A percentile compares a stretch with the other conserved stretches of the same genome.
These are phyloP conservation scores for Eulimnadia texana DNA, from an alignment of 1,140 invertebrate species.

Conservation along the genomic window DNA sequence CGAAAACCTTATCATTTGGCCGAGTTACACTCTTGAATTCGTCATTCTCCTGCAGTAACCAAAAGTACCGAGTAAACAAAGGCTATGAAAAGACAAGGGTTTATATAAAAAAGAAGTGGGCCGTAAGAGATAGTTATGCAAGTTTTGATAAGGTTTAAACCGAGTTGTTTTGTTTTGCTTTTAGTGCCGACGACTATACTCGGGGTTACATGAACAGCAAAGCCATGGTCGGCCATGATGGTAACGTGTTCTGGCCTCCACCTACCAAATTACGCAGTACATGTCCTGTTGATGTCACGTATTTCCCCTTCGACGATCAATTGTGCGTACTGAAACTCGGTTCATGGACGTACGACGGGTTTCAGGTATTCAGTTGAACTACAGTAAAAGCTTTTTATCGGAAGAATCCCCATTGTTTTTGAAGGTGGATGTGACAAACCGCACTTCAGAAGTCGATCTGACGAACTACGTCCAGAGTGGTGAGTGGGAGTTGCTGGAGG, in stretches of 20 bases:
- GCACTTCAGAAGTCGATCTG: conserved; percentile 37
- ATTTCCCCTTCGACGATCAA: conserved; percentile 46
- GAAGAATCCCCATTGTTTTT: neutral
- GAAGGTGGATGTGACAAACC: conserved; percentile 35
- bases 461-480: conserved; percentile 42
- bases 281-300: conserved; percentile 39
- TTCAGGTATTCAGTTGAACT: conserved; percentile 24
- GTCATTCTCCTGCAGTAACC: too few species aligned
- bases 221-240: conserved; percentile 35
- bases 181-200: conserved; percentile 39
- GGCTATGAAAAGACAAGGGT: too few species aligned
- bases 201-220: conserved; percentile 37
- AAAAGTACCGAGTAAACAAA: too few species aligned
- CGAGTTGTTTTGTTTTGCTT: conserved; percentile 13
- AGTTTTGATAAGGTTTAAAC: too few species aligned
- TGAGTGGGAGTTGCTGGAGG: conserved; percentile 41
- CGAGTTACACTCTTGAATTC: too few species aligned
- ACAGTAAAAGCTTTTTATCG: neutral
- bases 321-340: conserved; percentile 41
- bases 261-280: conserved; percentile 39
- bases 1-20: too few species aligned
- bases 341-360: conserved; percentile 46
- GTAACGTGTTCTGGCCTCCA: conserved; percentile 41
- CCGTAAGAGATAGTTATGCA: too few species aligned
- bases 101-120: too few species aligned